phyloP scores from a whole-genome alignment of 2,113 vertebrate species.

The Ophthalmolycus amberensis region DNA sequence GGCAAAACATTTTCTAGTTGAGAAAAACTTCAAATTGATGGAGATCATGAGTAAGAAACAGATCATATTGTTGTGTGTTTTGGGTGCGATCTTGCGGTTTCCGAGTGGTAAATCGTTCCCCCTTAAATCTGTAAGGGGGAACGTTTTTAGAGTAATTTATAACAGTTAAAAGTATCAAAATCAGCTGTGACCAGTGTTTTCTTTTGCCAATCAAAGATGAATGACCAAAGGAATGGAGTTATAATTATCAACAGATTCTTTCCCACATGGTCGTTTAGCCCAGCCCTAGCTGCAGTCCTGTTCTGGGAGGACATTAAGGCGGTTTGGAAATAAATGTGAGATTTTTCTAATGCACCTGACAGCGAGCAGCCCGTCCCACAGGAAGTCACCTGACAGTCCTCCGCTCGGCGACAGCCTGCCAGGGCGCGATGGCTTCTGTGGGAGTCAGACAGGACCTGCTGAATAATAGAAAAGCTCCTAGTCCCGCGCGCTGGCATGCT shows the following conservation, averaged over 20 bases:
- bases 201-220: background rate
- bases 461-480: conserved; percentile 48
- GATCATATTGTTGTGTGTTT: background rate
- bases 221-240: background rate
- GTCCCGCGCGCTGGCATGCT: conserved; percentile 33
- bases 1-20: conserved; percentile 15
- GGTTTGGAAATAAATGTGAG: conserved; percentile 43
- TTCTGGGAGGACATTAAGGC: conserved; percentile 39
- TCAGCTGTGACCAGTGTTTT: background rate
- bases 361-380: conserved; percentile 20
- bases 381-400: conserved; percentile 50
- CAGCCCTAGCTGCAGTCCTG: background rate
- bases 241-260: background rate
- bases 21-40: conserved; percentile 37
- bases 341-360: conserved; percentile 52
- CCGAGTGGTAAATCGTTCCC: background rate
- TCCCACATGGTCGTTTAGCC: background rate
- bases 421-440: conserved; percentile 22
- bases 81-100: background rate
- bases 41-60: conserved; percentile 12
- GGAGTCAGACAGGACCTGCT: conserved; percentile 40
- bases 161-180: background rate
- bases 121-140: too few species aligned
- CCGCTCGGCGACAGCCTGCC: conserved; percentile 16
- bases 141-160: background rate